phyloP scores from a whole-genome alignment of 1,140 invertebrate genomes.

The Drosophila nasuta region DNA sequence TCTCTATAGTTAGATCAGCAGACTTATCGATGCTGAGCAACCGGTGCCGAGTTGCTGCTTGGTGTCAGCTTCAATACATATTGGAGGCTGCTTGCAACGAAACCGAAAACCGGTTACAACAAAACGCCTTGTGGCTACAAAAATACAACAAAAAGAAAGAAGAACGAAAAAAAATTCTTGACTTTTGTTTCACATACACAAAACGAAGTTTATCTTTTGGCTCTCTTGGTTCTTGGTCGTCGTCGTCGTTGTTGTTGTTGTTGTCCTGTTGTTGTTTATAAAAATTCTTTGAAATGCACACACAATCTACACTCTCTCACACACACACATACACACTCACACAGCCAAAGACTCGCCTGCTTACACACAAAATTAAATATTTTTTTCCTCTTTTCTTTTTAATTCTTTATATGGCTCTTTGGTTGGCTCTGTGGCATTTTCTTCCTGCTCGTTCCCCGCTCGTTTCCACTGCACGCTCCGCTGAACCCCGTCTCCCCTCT shows the following conservation, averaged over 20 bases:
- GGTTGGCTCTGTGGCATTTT: constrained; percentile 73
- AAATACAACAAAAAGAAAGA: constrained; percentile 20
- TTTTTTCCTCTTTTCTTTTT: constrained; percentile 41
- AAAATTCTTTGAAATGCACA: constrained; percentile 81
- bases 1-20: not conserved
- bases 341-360: constrained; percentile 27
- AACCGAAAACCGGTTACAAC: constrained; percentile 71
- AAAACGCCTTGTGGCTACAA: constrained; percentile 37
- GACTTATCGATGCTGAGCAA: not conserved
- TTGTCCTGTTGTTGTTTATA: constrained; percentile 65
- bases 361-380: constrained; percentile 72
- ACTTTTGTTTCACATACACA: constrained; percentile 79
- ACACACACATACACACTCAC: constrained; percentile 20
- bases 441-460: constrained; percentile 56
- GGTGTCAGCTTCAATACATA: constrained; percentile 50
- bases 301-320: constrained; percentile 43
- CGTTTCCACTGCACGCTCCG: constrained; percentile 59
- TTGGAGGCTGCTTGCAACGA: constrained; percentile 40
- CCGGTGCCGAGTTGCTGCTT: not conserved
- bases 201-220: constrained; percentile 72
- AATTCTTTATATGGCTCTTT: constrained; percentile 75
- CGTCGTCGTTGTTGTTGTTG: constrained; percentile 2
- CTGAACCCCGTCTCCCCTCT: constrained; percentile 45
- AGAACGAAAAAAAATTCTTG: constrained; percentile 61
- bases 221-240: constrained; percentile 27